phyloP scores from a whole-genome alignment of 2,113 vertebrate genomes.

The Penelope pileata region DNA sequence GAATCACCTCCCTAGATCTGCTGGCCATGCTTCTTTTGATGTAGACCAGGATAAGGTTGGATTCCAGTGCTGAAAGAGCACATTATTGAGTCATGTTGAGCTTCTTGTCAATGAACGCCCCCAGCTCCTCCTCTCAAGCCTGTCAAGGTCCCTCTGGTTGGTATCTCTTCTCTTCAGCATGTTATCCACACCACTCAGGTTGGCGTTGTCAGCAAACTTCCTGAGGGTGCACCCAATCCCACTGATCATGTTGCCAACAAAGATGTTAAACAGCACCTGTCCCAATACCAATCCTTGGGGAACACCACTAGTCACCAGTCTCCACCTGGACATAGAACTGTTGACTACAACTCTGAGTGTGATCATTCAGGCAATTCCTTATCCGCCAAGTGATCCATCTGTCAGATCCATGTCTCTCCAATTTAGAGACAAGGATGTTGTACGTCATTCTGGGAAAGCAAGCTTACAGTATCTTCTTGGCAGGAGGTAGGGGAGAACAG shows the following conservation, averaged over 20 bases:
- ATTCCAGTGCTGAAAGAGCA: neutral
- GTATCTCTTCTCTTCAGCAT: too few species aligned
- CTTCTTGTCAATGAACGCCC: neutral
- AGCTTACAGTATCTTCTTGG: neutral
- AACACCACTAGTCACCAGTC: neutral
- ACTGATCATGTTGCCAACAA: neutral
- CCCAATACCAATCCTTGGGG: neutral
- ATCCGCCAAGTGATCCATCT: neutral
- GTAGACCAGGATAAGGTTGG: neutral
- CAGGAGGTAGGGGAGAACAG: fast-evolving
- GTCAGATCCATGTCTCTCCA: neutral
- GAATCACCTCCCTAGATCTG: neutral
- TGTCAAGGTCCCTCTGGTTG: too few species aligned
- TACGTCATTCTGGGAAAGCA: neutral
- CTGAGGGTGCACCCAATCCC: neutral
- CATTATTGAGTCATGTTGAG: neutral
- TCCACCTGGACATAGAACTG: neutral
- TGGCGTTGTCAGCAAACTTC: too few species aligned
- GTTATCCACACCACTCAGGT: too few species aligned
- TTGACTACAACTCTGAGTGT: neutral
- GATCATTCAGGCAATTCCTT: neutral
- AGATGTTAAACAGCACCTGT: neutral
- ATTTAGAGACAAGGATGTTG: neutral
- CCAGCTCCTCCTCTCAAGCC: too few species aligned
- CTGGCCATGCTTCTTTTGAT: neutral